Base-by-base conservation (phyloP, 2,113 vertebrate genomes). In the Istiophorus platypterus region DNA sequence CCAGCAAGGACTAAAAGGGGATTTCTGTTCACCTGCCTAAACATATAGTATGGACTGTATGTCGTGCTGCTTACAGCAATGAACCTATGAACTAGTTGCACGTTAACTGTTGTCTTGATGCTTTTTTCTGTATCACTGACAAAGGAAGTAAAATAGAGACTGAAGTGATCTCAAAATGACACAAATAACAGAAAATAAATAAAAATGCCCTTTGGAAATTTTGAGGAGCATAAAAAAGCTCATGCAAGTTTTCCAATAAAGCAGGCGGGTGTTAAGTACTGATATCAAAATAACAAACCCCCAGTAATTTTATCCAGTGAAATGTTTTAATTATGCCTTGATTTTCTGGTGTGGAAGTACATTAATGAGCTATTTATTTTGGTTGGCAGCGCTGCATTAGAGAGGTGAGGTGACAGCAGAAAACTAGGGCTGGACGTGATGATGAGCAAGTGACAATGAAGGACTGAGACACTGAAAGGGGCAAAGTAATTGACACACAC, bases 1-100 rank as follows among this genome's bases (percentile, higher is more conserved):
- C 49, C n/a, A 58, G 64, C 73, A 51, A 90, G 75, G 63, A 83
- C 80, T 72, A 77, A n/a, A n/a, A 65, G 29, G 18, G 72, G 85
- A 88, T 87, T 70, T 85, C 26, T 65, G 70, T 56, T 81, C 71
- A 67, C 61, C 58, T 34, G 68, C 69, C 64, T 62, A 70, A 27
- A 64, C 62, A 61, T 29, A 59, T 69, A 62, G 34, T 62, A 56
- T 26, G 12, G 31, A 15, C 45, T n/a, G 22, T 45, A 13, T 9
- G 27, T 82, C 72, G n/a, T 66, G 41, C 68, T 68, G 58, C n/a
- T 66, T 63, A 59, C 2, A 1, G 13, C 52, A 62, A 24, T n/a
- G 42, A 22, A 27, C n/a, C 12, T 24, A 10, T 51, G 17, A n/a
- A 27, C 37, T 31, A 37, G 54, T 37, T 41, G 22, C 17, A 41